A percentile compares a stretch with the other conserved stretches of the same genome.
These are phyloP conservation scores for Drosophila hamatofila DNA, from an alignment of 2,888 invertebrate species.

Conservation along the genomic window DNA sequence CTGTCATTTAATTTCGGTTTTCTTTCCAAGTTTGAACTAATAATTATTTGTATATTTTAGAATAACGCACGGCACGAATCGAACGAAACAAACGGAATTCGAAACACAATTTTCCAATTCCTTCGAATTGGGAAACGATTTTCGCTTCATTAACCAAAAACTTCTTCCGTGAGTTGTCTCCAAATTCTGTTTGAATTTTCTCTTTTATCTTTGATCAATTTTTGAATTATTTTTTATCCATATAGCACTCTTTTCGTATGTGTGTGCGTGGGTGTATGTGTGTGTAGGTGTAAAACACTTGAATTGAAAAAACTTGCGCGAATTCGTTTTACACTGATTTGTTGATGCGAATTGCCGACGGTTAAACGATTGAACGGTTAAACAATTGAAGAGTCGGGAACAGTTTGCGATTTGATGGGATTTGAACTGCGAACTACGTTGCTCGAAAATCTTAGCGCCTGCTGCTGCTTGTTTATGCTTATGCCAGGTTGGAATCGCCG, in stretches of 20 bases:
- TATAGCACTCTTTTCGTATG: slow-evolving; percentile 4
- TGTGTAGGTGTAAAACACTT: slow-evolving; percentile 22
- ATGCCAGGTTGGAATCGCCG: slow-evolving; percentile 30
- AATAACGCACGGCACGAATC: slow-evolving; percentile 44
- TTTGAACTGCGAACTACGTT: slow-evolving; percentile 22
- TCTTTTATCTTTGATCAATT: slow-evolving; percentile 6
- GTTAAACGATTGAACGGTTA: slow-evolving; percentile 41
- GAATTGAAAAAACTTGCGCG: slow-evolving; percentile 22
- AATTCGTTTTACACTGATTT: slow-evolving; percentile 23
- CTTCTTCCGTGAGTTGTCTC: slow-evolving; percentile 18
- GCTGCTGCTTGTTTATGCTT: slow-evolving; percentile 41
- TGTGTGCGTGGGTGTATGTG: slow-evolving; percentile 13
- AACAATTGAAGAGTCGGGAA: slow-evolving; percentile 38
- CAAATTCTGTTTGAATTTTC: slow-evolving; percentile 24
- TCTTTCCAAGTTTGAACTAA: slow-evolving; percentile 65
- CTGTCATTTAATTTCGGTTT: slow-evolving; percentile 83
- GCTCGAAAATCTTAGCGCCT: slow-evolving; percentile 42
- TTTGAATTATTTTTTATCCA: slow-evolving; percentile 13
- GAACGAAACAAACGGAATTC: slow-evolving; percentile 13
- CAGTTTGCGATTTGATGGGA: slow-evolving; percentile 36
- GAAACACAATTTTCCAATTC: slow-evolving; percentile 39
- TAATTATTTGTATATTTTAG: slow-evolving; percentile 49
- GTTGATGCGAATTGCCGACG: slow-evolving; percentile 57
- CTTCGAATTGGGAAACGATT: slow-evolving; percentile 33
- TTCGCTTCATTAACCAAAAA: slow-evolving; percentile 33